A percentile compares a stretch with the other conserved stretches of the same genome.
phyloP scores from a whole-genome alignment of 92 coral and sea anemone species.

The Hydrozoanthus gracilis region DNA sequence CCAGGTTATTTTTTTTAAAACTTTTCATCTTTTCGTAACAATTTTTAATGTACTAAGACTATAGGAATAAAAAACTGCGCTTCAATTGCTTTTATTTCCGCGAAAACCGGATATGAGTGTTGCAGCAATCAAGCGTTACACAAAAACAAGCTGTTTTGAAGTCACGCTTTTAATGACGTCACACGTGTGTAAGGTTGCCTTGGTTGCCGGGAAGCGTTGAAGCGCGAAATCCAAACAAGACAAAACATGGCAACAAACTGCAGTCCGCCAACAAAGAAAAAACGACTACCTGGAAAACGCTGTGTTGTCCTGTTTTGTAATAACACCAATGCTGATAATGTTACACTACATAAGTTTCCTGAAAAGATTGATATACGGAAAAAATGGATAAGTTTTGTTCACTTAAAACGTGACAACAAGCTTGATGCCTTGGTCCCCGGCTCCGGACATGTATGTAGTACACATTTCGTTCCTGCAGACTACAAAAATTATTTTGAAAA shows the following conservation, averaged over 20 bases:
- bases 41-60: neutral
- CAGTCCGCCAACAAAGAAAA: constrained; percentile 7
- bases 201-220: neutral
- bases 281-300: constrained; percentile 47
- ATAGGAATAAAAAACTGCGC: neutral
- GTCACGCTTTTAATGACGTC: constrained; percentile 26
- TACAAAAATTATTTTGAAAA: constrained; percentile 47
- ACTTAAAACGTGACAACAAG: constrained; percentile 26
- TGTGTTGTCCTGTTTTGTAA: constrained; percentile 52
- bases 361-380: neutral
- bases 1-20: neutral
- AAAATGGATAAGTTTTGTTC: constrained; percentile 62
- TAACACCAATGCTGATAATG: constrained; percentile 41
- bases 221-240: constrained; percentile 2
- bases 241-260: constrained; percentile 13
- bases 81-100: neutral
- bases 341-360: constrained; percentile 46
- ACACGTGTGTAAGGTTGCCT: constrained; percentile 25
- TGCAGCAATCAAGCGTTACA: neutral
- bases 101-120: neutral
- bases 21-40: neutral
- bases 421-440: constrained; percentile 49
- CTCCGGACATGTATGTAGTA: constrained; percentile 63
- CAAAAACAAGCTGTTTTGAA: constrained; percentile 11
- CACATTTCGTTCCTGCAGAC: constrained; percentile 24